A percentile compares a stretch with the other conserved stretches of the same genome.
phyloP scores from a whole-genome alignment of 2,888 invertebrate species.

The Pammene fasciana region DNA sequence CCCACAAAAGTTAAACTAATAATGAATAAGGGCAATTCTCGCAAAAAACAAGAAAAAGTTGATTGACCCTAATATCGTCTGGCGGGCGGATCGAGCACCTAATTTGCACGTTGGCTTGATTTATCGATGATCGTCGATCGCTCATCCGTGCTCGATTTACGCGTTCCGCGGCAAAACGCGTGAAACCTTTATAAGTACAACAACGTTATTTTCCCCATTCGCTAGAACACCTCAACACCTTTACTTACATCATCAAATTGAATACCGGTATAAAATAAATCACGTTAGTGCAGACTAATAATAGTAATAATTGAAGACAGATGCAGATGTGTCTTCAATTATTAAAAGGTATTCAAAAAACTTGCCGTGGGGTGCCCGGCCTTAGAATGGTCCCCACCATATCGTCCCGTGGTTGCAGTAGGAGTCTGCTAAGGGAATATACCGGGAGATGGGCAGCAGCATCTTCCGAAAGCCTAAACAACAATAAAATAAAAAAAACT shows the following conservation, averaged over 20 bases:
- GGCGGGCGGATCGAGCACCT: conserved; percentile 11
- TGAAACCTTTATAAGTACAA: not conserved
- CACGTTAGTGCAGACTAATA: not conserved
- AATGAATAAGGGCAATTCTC: too few relatives aligned
- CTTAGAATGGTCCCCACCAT: too few relatives aligned
- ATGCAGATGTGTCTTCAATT: conserved; percentile 15
- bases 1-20: too few relatives aligned
- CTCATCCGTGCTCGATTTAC: conserved; percentile 23
- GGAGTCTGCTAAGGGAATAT: too few relatives aligned
- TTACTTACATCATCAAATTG: conserved; percentile 1
- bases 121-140: conserved; percentile 22
- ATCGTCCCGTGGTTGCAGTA: too few relatives aligned
- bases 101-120: conserved; percentile 28
- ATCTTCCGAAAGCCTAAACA: too few relatives aligned
- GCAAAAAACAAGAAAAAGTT: too few relatives aligned
- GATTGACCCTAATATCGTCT: too few relatives aligned
- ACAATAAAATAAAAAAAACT: too few relatives aligned
- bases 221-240: not conserved
- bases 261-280: not conserved
- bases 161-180: not conserved
- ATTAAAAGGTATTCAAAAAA: conserved; percentile 27
- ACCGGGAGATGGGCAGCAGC: too few relatives aligned
- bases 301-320: too few relatives aligned
- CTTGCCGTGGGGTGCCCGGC: too few relatives aligned
- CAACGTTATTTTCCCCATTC: not conserved